A percentile compares a stretch with the other conserved stretches of the same genome.
Evolutionary conservation across 2,888 invertebrate genomes (phyloP).

Genomic region (Scaptomyza caliginosa): DNA sequence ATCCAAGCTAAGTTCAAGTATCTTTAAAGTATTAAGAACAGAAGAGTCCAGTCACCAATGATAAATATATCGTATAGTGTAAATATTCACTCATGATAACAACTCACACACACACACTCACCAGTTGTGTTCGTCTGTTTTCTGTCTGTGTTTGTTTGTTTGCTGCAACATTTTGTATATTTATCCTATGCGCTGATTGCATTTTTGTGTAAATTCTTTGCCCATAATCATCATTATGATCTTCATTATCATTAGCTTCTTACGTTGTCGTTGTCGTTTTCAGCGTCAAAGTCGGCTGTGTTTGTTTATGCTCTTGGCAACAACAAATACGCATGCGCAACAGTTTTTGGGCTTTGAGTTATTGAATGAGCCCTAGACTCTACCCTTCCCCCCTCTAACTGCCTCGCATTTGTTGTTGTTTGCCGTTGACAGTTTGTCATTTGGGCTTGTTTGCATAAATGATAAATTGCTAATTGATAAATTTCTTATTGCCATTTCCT

Average conservation of each 20-base stretch:
- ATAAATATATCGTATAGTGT: slow-evolving; percentile 67
- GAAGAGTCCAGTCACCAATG: slow-evolving; percentile 25
- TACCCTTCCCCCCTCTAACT: too few species aligned
- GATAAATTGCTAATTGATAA: slow-evolving; percentile 70
- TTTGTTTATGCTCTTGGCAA: slow-evolving; percentile 52
- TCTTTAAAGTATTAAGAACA: too few species aligned
- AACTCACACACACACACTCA: too few species aligned
- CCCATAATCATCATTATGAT: slow-evolving; percentile 7
- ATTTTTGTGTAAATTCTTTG: slow-evolving; percentile 75
- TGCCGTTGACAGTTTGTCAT: slow-evolving; percentile 30
- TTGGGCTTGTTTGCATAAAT: slow-evolving; percentile 64
- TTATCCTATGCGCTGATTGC: slow-evolving; percentile 66
- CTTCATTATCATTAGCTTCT: slow-evolving; percentile 38
- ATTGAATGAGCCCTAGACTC: slow-evolving; percentile 31
- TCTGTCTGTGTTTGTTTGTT: neutral
- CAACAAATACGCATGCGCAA: slow-evolving; percentile 64
- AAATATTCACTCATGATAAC: slow-evolving; percentile 67
- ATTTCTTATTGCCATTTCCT: slow-evolving; percentile 58
- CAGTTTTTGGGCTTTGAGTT: slow-evolving; percentile 46
- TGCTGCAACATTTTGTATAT: slow-evolving; percentile 49
- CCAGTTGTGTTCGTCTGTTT: slow-evolving; percentile 40
- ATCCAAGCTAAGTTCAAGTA: too few species aligned
- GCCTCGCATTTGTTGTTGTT: slow-evolving; percentile 39
- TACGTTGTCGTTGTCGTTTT: neutral
- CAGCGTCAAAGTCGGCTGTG: slow-evolving; percentile 5